These are phyloP conservation scores for Caenorhabditis sp. DNA, from an alignment of 2,888 invertebrate genomes.

Conservation along the genomic window DNA sequence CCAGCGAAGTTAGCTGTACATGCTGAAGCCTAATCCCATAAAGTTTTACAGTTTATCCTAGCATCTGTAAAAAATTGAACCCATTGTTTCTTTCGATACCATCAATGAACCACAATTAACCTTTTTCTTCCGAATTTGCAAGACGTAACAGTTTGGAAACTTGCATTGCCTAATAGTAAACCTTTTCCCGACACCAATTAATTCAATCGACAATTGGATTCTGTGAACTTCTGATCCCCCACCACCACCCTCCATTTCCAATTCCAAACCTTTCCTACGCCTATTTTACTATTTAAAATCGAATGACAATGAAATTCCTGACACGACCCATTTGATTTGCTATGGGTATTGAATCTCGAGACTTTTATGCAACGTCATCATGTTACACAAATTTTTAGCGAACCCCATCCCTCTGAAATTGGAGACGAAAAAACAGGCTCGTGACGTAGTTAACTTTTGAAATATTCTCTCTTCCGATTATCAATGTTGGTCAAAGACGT, in stretches of 20 bases:
- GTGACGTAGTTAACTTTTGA: constrained; percentile 22
- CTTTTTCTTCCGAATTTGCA: neutral
- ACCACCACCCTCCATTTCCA: neutral
- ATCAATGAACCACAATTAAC: neutral
- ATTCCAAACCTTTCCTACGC: neutral
- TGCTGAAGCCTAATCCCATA: too few relatives aligned
- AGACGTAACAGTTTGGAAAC: neutral
- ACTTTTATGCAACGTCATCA: constrained; percentile 25
- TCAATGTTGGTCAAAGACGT: constrained; percentile 9
- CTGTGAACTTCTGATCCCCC: constrained; percentile 48
- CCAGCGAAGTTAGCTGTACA: too few relatives aligned
- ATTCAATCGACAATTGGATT: constrained; percentile 14
- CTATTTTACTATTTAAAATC: neutral
- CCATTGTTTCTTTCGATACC: neutral
- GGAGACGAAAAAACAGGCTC: constrained; percentile 6
- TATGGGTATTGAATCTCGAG: constrained; percentile 3
- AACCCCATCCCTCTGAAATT: constrained; percentile 19
- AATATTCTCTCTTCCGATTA: neutral
- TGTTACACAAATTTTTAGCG: neutral
- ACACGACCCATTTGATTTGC: constrained; percentile 49
- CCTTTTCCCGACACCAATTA: neutral
- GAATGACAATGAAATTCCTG: constrained; percentile 51
- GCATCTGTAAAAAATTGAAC: too few relatives aligned
- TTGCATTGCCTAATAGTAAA: neutral
- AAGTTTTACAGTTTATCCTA: too few relatives aligned